Evolutionary conservation across 2,888 invertebrate genomes (phyloP).

Genomic region (Notodonta dromedarius): DNA sequence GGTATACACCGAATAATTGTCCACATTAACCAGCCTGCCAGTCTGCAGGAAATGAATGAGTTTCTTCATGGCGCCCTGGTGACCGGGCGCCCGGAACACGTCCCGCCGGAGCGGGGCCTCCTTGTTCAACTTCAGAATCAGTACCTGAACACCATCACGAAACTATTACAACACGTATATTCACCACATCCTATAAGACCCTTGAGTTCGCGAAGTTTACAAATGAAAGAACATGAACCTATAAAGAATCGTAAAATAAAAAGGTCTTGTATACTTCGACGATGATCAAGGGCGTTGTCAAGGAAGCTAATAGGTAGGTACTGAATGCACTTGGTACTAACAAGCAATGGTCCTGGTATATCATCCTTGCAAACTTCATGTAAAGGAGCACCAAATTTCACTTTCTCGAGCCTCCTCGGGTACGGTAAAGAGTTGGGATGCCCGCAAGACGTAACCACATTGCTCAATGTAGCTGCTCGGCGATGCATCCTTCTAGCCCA

Average conservation of each 20-base stretch:
- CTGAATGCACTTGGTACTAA: constrained; percentile 72
- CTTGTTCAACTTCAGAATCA: constrained; percentile 96
- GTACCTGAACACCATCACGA: constrained; percentile 84
- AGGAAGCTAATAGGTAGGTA: constrained; percentile 13
- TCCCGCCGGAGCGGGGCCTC: constrained; percentile 97
- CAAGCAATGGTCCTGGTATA: constrained; percentile 96
- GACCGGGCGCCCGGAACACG: constrained; percentile 97
- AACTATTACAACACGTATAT: constrained; percentile 16
- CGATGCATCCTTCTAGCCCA: constrained; percentile 97
- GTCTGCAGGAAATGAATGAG: constrained; percentile 95
- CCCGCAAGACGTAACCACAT: constrained; percentile 95
- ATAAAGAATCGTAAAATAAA: no score
- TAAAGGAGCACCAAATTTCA: constrained; percentile 96
- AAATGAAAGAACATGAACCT: no score
- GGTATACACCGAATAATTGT: constrained; percentile 98
- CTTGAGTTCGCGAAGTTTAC: no score
- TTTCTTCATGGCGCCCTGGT: constrained; percentile 97
- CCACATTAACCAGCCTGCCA: constrained; percentile 95
- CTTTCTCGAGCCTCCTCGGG: constrained; percentile 94
- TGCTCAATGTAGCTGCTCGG: constrained; percentile 94
- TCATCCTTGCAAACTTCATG: constrained; percentile 98
- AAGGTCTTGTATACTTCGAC: not conserved
- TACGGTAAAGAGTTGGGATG: constrained; percentile 92
- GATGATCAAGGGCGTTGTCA: constrained; percentile 34
- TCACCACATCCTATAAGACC: constrained; percentile 14